Evolutionary conservation across 1,140 invertebrate species (phyloP).

Genomic region (Lasioglossum albipes): DNA sequence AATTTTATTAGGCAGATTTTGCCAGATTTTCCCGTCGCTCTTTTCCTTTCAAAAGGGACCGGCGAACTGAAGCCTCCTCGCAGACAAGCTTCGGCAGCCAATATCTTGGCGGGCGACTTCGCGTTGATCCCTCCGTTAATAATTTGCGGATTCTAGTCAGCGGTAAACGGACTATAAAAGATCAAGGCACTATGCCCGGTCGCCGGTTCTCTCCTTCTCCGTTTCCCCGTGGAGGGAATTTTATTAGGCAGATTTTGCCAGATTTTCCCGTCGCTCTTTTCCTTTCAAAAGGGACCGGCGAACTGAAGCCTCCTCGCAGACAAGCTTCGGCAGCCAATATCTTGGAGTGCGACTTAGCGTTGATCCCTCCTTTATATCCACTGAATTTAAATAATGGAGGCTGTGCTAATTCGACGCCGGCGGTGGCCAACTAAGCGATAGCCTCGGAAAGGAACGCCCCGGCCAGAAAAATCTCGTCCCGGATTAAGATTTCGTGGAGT

Average conservation of each 20-base stretch:
- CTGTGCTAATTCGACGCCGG: constrained; percentile 66
- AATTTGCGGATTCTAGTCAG: no score
- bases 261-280: constrained; percentile 14
- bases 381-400: constrained; percentile 75
- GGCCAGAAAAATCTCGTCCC: background rate
- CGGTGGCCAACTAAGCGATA: constrained; percentile 44
- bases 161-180: no score
- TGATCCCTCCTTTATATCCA: constrained; percentile 75
- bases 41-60: constrained; percentile 38
- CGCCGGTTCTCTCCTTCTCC: background rate
- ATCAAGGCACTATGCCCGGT: background rate
- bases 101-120: constrained; percentile 74
- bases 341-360: constrained; percentile 71
- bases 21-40: constrained; percentile 18
- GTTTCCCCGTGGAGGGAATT: constrained; percentile 51
- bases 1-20: constrained; percentile 73
- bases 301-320: constrained; percentile 42
- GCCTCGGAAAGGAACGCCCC: background rate
- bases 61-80: constrained; percentile 31
- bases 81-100: constrained; percentile 68
- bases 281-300: constrained; percentile 32
- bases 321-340: constrained; percentile 73
- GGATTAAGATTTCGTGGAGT: background rate
- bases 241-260: constrained; percentile 70
- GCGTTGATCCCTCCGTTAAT: constrained; percentile 74